phyloP scores from a whole-genome alignment of 2,113 vertebrate species.

The Uria aalge region DNA sequence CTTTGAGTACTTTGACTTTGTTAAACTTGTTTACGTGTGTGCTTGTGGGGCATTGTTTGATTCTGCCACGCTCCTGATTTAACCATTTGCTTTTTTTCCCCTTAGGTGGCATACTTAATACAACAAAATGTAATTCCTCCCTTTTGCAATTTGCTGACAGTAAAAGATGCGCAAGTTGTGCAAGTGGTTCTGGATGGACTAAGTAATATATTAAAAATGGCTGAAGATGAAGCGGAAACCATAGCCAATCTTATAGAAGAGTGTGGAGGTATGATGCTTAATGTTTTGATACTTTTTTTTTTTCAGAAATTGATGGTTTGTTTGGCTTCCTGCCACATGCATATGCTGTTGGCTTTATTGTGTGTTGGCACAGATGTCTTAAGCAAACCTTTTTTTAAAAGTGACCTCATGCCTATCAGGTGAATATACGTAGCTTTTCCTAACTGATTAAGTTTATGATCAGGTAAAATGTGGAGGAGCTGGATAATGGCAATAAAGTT shows the following conservation, averaged over 20 bases:
- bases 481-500: neutral
- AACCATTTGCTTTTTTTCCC: neutral
- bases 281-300: neutral
- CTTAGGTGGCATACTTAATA: conserved; percentile 95
- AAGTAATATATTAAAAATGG: conserved; percentile 99
- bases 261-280: conserved; percentile 85
- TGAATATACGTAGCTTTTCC: neutral
- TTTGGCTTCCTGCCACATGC: neutral
- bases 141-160: conserved; percentile 96
- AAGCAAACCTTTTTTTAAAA: neutral
- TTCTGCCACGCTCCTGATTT: neutral
- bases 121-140: conserved; percentile 98
- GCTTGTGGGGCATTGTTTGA: neutral
- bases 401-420: fast-evolving
- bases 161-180: conserved; percentile 98
- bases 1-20: fast-evolving
- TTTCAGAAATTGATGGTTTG: neutral
- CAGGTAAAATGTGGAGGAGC: neutral
- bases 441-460: neutral
- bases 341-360: neutral
- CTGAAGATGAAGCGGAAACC: conserved; percentile 96
- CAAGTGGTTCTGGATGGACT: conserved; percentile 98
- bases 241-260: conserved; percentile 99
- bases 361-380: neutral
- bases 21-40: neutral